Conservation (phyloP, 2,888 invertebrate genomes). For the Ormyrus thymus region DNA sequence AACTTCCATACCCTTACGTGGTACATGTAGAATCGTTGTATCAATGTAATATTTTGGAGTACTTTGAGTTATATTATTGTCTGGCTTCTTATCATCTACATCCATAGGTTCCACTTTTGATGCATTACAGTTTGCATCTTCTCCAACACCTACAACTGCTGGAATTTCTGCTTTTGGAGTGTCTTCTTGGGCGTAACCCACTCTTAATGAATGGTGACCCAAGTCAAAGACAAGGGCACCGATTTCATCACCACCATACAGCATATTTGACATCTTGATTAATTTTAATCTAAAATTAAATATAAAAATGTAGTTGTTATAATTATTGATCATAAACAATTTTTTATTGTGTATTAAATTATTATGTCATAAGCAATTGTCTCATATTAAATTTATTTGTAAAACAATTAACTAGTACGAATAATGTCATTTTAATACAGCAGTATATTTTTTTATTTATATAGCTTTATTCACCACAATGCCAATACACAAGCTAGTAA, state of each 20-base stretch:
- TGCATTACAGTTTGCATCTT: slow-evolving; percentile 78
- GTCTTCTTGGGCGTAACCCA: slow-evolving; percentile 98
- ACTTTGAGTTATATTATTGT: slow-evolving; percentile 82
- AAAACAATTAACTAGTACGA: background rate
- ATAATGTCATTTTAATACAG: background rate
- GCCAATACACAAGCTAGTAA: background rate
- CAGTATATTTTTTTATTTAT: background rate
- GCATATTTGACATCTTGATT: slow-evolving; percentile 76
- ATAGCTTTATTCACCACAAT: background rate
- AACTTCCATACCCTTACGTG: slow-evolving; percentile 92
- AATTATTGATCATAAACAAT: background rate
- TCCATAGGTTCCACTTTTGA: slow-evolving; percentile 82
- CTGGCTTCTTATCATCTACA: slow-evolving; percentile 84
- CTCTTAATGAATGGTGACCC: slow-evolving; percentile 91
- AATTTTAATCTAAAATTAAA: slow-evolving; percentile 1
- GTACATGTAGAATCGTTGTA: slow-evolving; percentile 93
- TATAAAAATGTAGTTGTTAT: background rate
- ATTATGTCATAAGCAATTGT: background rate
- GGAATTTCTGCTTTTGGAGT: slow-evolving; percentile 99
- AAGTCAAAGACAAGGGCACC: slow-evolving; percentile 98
- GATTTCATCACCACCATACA: slow-evolving; percentile 98
- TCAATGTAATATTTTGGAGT: slow-evolving; percentile 90
- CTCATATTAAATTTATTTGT: background rate
- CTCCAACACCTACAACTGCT: slow-evolving; percentile 91
- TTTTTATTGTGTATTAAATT: background rate